phyloP scores from a whole-genome alignment of 2,888 invertebrate species.

The Drosophila barbarae region DNA sequence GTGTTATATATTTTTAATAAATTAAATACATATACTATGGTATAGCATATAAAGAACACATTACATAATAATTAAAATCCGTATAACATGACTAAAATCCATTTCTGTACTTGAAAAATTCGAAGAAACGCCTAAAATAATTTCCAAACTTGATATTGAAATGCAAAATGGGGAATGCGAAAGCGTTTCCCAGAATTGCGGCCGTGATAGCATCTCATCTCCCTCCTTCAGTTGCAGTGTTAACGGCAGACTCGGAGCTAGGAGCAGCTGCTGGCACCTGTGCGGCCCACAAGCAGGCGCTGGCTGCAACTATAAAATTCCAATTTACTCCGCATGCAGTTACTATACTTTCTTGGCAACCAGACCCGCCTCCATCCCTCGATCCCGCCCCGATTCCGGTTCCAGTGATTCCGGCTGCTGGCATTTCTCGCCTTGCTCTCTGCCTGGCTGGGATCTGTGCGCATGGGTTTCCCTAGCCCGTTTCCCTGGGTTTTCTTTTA shows the following conservation, averaged over 20 bases:
- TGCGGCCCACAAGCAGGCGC: slow-evolving; percentile 51
- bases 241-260: slow-evolving; percentile 4
- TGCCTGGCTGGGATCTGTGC: slow-evolving; percentile 7
- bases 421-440: slow-evolving; percentile 33
- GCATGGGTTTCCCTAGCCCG: slow-evolving; percentile 22
- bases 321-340: slow-evolving; percentile 69
- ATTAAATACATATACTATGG: no score
- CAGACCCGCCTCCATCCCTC: slow-evolving; percentile 43
- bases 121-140: background rate
- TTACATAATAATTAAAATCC: background rate
- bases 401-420: slow-evolving; percentile 36
- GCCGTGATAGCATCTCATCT: slow-evolving; percentile 4
- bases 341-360: slow-evolving; percentile 67
- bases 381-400: slow-evolving; percentile 12
- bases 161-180: slow-evolving; percentile 2
- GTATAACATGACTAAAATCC: no score
- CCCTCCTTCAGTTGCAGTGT: slow-evolving; percentile 24
- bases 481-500: slow-evolving; percentile 43
- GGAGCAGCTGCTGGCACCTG: slow-evolving; percentile 60
- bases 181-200: slow-evolving; percentile 27
- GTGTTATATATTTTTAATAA: no score
- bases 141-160: background rate
- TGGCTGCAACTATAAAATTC: slow-evolving; percentile 62
- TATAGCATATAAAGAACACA: background rate
- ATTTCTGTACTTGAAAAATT: background rate